Evolutionary conservation across 2,888 invertebrate species (phyloP).

Genomic region (Dastarcus helophoroides): DNA sequence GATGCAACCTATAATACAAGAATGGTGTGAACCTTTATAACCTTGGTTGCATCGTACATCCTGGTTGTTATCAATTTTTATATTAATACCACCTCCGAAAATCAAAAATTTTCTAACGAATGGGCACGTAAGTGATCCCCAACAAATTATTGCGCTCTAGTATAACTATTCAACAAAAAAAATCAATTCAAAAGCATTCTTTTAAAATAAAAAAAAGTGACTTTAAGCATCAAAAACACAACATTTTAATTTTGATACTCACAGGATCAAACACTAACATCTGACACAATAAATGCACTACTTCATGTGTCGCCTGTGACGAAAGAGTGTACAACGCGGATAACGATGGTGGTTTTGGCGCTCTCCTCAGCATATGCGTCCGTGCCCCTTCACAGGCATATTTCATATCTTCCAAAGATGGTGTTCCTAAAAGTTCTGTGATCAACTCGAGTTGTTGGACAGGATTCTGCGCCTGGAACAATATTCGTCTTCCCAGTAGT

Average conservation of each 20-base stretch:
- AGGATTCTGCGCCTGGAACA: conserved; percentile 90
- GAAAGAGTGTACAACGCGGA: conserved; percentile 82
- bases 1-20: too few species aligned
- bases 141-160: too few species aligned
- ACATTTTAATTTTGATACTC: conserved; percentile 32
- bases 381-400: conserved; percentile 94
- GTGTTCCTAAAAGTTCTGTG: conserved; percentile 94
- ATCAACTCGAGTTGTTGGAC: conserved; percentile 96
- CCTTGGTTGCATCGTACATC: too few species aligned
- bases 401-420: conserved; percentile 89
- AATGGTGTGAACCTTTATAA: too few species aligned
- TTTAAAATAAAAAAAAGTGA: conserved; percentile 1
- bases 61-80: too few species aligned
- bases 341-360: conserved; percentile 78
- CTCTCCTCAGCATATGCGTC: conserved; percentile 80
- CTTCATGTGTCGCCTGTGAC: conserved; percentile 91
- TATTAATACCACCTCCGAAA: too few species aligned
- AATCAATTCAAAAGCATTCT: too few species aligned
- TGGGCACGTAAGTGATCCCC: too few species aligned
- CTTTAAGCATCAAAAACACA: neutral
- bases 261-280: conserved; percentile 98
- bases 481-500: conserved; percentile 84
- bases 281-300: conserved; percentile 91
- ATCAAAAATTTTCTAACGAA: too few species aligned
- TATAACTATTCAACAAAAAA: neutral